These are phyloP conservation scores for Saxidomus purpurata DNA, from an alignment of 1,140 invertebrate species.

Conservation along the genomic window DNA sequence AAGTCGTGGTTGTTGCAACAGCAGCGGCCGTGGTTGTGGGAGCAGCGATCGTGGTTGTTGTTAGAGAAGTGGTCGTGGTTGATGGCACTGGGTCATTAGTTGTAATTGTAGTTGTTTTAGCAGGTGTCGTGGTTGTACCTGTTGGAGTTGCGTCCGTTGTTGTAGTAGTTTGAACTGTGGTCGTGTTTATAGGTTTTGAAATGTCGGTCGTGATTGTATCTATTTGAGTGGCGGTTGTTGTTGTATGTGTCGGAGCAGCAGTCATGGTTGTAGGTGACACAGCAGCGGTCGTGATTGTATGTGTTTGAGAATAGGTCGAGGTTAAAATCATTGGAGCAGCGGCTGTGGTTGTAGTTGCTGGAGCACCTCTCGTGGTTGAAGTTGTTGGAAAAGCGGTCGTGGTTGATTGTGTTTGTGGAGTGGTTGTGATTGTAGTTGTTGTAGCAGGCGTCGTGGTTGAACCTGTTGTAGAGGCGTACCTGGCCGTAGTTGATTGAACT, in stretches of 20 bases:
- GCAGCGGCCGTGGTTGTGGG: too few species aligned
- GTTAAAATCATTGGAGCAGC: not conserved
- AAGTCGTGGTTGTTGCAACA: not conserved
- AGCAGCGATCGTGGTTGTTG: too few species aligned
- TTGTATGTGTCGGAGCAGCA: not conserved
- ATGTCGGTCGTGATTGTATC: too few species aligned
- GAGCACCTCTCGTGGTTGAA: not conserved
- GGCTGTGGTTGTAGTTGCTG: not conserved
- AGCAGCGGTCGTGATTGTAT: not conserved
- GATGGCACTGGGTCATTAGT: not conserved
- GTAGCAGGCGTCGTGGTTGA: not conserved
- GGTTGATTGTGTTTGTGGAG: not conserved
- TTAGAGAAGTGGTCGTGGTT: too few species aligned
- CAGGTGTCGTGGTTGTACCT: not conserved
- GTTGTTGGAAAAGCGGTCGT: not conserved
- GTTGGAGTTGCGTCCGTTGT: not conserved
- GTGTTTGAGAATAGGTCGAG: not conserved
- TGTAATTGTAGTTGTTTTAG: not conserved
- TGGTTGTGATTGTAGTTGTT: not conserved
- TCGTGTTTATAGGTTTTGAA: not conserved
- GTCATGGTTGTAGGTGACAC: not conserved
- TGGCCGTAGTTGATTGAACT: too few species aligned
- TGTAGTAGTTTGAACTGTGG: not conserved
- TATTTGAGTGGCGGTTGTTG: too few species aligned
- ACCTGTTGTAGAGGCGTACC: too few species aligned